Conservation (phyloP, 2,113 vertebrate genomes). For the Capreolus pygargus region DNA sequence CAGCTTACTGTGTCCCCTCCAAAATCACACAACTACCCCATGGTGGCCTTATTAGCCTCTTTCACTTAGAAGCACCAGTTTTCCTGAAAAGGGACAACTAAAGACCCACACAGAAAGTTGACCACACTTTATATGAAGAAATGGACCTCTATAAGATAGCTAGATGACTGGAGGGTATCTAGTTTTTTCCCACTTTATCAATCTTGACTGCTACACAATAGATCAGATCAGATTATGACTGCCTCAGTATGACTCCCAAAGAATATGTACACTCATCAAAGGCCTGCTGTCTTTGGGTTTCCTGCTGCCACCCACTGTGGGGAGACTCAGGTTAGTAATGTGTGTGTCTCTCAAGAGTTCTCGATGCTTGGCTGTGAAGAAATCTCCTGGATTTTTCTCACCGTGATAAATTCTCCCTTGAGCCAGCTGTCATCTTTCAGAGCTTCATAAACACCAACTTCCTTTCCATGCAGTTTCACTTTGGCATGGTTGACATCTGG, state of each 20-base stretch:
- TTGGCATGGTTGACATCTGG: slow-evolving; percentile 93
- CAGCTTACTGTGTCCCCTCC: background rate
- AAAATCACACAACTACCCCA: background rate
- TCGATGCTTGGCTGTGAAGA: background rate
- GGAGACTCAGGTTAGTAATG: background rate
- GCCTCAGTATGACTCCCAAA: background rate
- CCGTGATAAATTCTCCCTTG: slow-evolving; percentile 92
- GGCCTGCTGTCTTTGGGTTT: background rate
- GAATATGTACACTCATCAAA: background rate
- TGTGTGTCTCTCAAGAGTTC: background rate
- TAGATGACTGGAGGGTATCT: background rate
- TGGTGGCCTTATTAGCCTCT: background rate
- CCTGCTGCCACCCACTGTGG: rapidly evolving
- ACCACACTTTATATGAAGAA: background rate
- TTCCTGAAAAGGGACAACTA: background rate
- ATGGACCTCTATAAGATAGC: background rate
- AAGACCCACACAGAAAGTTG: background rate
- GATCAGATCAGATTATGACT: background rate
- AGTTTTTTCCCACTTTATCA: background rate
- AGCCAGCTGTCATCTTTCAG: slow-evolving; percentile 95
- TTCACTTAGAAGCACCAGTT: background rate
- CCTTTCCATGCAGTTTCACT: slow-evolving; percentile 86
- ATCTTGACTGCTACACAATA: background rate
- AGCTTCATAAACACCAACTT: slow-evolving; percentile 88
- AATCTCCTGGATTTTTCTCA: slow-evolving; percentile 78